A percentile compares a stretch with the other conserved stretches of the same genome.
Evolutionary conservation across 2,797 vertebrate genomes (phyloP).

Genomic region (Acanthis flammea): DNA sequence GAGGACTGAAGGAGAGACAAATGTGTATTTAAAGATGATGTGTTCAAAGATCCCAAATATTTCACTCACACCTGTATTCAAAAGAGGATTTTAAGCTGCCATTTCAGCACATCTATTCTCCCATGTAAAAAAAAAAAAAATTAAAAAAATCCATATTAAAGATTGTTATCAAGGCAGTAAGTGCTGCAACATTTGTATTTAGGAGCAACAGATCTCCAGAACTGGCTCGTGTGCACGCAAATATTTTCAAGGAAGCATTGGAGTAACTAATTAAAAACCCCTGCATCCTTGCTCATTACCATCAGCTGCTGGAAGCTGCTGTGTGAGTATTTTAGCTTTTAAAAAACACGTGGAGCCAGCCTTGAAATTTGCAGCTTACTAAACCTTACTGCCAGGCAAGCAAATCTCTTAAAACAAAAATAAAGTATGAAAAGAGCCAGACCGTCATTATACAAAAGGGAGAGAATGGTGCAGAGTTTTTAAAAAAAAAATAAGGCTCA

Average conservation of each 20-base stretch:
- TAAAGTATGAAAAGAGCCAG: background rate
- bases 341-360: background rate
- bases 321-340: background rate
- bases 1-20: background rate
- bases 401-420: background rate
- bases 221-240: background rate
- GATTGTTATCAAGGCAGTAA: background rate
- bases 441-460: background rate
- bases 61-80: background rate
- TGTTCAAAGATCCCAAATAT: background rate
- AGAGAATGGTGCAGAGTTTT: background rate
- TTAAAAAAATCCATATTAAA: background rate
- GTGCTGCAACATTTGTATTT: background rate
- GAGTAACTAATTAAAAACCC: constrained; percentile 34
- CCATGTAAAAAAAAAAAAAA: background rate
- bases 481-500: background rate
- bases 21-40: background rate
- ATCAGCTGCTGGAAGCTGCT: background rate
- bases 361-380: background rate
- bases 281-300: constrained; percentile 15
- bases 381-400: background rate
- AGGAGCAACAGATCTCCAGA: background rate
- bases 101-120: background rate
- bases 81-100: background rate
- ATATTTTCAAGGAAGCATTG: background rate